Base-by-base conservation (phyloP, 1,140 invertebrate species). In the Eciton burchellii region DNA sequence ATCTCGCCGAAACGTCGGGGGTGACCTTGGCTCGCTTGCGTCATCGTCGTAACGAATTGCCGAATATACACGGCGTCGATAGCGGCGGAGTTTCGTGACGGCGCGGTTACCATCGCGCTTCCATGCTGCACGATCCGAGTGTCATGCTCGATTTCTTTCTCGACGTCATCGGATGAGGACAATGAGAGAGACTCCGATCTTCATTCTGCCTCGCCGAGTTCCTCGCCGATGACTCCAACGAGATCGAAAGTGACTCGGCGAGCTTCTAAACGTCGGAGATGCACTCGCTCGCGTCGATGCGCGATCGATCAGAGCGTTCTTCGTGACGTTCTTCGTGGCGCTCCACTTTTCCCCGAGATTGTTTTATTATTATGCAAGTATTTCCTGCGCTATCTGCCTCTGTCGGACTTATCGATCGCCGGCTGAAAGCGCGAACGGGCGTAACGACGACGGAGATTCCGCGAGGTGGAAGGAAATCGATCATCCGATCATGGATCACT, bases 301-400 rank as follows among this genome's bases (percentile, higher is more conserved):
- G 68, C 68, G 68, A 72, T 72, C 68, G 35, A 72, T 72, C 6
- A 35, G 35, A 56, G 52, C 52, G 9, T 72, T 56, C 26, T 41
- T 52, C 35, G 35, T n/a, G n/a, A 49, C 49, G n/a, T 70, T 52
- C 66, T 19, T 35, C 26, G n/a, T 19, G 68, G n/a, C 35, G 35
- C 26, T 76, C 43, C 43, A 76, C 35, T 41, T 76, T 49, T 76
- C 11, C n/a, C 19, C 43, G 57, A 76, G 57, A 76, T 76, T 76
- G 45, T 14, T 43, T 76, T 76, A 63, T 76, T 76, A 63, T 74
- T 57, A 49, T n/a, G 14, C 19, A 49, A 74, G n/a, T 52, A 35
- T 76, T 26, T 57, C 35, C 41, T 47, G n/a, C 35, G 6, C 16
- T 59, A 24, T 45, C 12, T 74, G 12, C 16, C n/a, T 29, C 21